Conservation (phyloP, 2,113 vertebrate species). For the Brachionichthys hirsutus region DNA sequence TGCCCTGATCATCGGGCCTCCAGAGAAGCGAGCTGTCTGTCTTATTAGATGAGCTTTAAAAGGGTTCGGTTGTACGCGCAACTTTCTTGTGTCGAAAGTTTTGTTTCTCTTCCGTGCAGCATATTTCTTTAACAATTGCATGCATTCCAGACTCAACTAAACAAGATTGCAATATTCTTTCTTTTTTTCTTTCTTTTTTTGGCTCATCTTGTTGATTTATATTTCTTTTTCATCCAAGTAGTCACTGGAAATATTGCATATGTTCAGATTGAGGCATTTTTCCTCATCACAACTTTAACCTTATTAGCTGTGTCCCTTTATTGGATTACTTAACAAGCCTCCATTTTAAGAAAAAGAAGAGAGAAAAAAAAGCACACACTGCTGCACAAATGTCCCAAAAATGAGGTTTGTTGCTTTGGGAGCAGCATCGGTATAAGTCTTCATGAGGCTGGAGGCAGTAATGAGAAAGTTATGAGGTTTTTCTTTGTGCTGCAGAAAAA, state of each 20-base stretch:
- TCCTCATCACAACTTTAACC: slow-evolving; percentile 53
- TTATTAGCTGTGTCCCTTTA: slow-evolving; percentile 37
- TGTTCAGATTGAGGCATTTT: background rate
- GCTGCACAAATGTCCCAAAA: slow-evolving; percentile 60
- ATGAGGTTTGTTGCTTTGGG: slow-evolving; percentile 34
- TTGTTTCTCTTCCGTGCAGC: background rate
- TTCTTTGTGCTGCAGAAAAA: slow-evolving; percentile 27
- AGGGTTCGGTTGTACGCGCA: background rate
- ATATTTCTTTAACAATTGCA: slow-evolving; percentile 3
- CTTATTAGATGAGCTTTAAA: slow-evolving; percentile 15
- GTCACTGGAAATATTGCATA: too few relatives aligned
- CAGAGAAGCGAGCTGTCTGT: slow-evolving; percentile 6
- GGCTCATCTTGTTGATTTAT: background rate
- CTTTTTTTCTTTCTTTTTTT: background rate
- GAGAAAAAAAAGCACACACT: slow-evolving; percentile 13
- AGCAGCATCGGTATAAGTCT: slow-evolving; percentile 52
- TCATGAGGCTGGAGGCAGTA: slow-evolving; percentile 61
- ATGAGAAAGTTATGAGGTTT: slow-evolving; percentile 79
- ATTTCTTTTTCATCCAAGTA: background rate
- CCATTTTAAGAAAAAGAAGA: slow-evolving; percentile 1
- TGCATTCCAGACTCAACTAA: slow-evolving; percentile 13
- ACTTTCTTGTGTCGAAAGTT: slow-evolving; percentile 29
- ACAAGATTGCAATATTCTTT: background rate
- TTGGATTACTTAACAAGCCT: slow-evolving; percentile 52
- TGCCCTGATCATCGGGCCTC: slow-evolving; percentile 34